Conservation (phyloP, 2,113 vertebrate species). For the Cnemophilus loriae region DNA sequence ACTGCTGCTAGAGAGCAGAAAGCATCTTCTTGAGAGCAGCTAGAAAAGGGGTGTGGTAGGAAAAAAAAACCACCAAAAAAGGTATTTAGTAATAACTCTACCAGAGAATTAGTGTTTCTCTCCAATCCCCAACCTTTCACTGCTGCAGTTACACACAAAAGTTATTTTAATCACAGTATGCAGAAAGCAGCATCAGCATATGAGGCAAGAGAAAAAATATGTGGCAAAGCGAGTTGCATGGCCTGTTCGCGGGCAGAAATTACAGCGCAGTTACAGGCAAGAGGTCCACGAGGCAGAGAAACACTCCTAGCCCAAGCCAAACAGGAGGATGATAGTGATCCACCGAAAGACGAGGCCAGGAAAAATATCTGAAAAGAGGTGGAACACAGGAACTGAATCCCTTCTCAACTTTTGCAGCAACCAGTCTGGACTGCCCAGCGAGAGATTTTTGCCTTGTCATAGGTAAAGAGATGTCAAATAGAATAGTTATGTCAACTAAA, state of each 20-base stretch:
- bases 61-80: background rate
- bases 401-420: background rate
- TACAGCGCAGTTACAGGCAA: background rate
- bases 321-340: accelerated
- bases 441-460: slow-evolving; percentile 26
- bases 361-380: background rate
- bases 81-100: background rate
- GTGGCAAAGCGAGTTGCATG: slow-evolving; percentile 53
- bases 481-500: background rate
- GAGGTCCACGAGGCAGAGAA: background rate
- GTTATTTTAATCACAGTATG: slow-evolving; percentile 52
- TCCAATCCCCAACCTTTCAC: slow-evolving; percentile 23
- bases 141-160: slow-evolving; percentile 25
- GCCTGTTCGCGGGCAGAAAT: background rate
- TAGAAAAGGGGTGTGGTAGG: background rate
- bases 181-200: slow-evolving; percentile 65
- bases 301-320: background rate
- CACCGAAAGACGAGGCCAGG: background rate
- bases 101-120: background rate
- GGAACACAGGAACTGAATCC: background rate
- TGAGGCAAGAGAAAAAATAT: slow-evolving; percentile 64
- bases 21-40: background rate
- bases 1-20: background rate
- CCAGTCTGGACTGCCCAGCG: accelerated
- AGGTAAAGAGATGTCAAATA: background rate